Evolutionary conservation across 2,888 invertebrate genomes (phyloP).

Genomic region (Drosophila acutilabella): DNA sequence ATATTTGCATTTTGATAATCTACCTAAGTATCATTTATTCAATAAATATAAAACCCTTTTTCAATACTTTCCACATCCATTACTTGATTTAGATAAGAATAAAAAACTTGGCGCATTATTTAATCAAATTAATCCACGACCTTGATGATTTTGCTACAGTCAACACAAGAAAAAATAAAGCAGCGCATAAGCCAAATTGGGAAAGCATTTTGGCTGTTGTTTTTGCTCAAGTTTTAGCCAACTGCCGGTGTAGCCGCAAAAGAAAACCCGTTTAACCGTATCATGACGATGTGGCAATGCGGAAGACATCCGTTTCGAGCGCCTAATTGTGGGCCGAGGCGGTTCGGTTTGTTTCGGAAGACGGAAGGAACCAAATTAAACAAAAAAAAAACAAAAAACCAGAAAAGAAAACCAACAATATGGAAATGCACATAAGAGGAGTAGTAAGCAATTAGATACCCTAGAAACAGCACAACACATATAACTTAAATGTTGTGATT

Average conservation of each 20-base stretch:
- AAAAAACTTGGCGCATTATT: background rate
- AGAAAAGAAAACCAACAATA: constrained; percentile 6
- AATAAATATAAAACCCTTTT: too few species aligned
- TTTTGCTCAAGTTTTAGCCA: constrained; percentile 22
- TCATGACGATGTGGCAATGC: constrained; percentile 63
- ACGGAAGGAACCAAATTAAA: constrained; percentile 71
- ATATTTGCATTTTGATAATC: too few species aligned
- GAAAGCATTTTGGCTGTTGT: constrained; percentile 28
- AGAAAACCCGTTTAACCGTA: constrained; percentile 66
- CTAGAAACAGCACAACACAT: background rate
- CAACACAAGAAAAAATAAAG: background rate
- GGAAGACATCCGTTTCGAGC: constrained; percentile 56
- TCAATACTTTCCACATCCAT: background rate
- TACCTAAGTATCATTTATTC: too few species aligned
- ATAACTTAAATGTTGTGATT: too few species aligned
- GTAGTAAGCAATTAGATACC: constrained; percentile 25
- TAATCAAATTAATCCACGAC: constrained; percentile 13
- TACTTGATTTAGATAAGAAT: background rate
- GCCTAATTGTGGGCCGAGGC: constrained; percentile 65
- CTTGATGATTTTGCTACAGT: constrained; percentile 17
- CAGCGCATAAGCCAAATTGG: constrained; percentile 33
- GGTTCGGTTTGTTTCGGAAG: constrained; percentile 59
- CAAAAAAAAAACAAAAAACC: too few species aligned
- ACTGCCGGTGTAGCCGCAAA: constrained; percentile 10
- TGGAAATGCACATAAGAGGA: constrained; percentile 6